Evolutionary conservation across 1,140 invertebrate species (phyloP).

Genomic region (Drosophila repletoides): DNA sequence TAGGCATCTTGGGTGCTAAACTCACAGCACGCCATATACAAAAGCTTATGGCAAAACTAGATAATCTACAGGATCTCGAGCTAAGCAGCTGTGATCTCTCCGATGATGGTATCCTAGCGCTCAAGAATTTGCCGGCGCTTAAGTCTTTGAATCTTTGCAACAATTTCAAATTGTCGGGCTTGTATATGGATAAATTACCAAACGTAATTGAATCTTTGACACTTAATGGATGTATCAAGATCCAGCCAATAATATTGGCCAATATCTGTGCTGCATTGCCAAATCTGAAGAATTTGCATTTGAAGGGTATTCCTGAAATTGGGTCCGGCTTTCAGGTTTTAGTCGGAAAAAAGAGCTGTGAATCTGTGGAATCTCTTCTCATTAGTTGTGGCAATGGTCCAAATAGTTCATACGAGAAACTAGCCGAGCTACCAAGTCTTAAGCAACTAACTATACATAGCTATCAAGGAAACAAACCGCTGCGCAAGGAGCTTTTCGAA

Average conservation of each 20-base stretch:
- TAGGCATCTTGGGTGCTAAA: constrained; percentile 4
- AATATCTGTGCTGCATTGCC: not conserved
- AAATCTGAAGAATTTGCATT: constrained; percentile 32
- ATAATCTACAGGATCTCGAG: constrained; percentile 3
- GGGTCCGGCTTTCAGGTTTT: not conserved
- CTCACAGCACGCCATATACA: constrained; percentile 4
- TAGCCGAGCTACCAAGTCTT: constrained; percentile 45
- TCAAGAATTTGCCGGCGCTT: constrained; percentile 11
- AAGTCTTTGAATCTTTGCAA: constrained; percentile 34
- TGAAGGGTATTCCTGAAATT: not conserved
- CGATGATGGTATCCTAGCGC: not conserved
- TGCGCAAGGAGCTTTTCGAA: constrained; percentile 14
- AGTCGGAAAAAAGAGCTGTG: not conserved
- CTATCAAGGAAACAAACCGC: accelerated
- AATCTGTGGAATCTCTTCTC: constrained; percentile 18
- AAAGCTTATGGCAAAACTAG: constrained; percentile 30
- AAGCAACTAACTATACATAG: constrained; percentile 12
- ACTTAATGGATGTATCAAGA: not conserved
- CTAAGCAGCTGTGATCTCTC: constrained; percentile 12
- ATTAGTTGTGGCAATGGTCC: not conserved
- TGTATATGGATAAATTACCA: constrained; percentile 15
- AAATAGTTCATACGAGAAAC: constrained; percentile 4
- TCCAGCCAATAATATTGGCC: not conserved
- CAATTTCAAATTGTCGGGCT: constrained; percentile 23
- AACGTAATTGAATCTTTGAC: constrained; percentile 21